Evolutionary conservation across 2,113 vertebrate genomes (phyloP), one percentile per base, ranked within the genome.

Genomic region (Atherinomorus stipes): DNA sequence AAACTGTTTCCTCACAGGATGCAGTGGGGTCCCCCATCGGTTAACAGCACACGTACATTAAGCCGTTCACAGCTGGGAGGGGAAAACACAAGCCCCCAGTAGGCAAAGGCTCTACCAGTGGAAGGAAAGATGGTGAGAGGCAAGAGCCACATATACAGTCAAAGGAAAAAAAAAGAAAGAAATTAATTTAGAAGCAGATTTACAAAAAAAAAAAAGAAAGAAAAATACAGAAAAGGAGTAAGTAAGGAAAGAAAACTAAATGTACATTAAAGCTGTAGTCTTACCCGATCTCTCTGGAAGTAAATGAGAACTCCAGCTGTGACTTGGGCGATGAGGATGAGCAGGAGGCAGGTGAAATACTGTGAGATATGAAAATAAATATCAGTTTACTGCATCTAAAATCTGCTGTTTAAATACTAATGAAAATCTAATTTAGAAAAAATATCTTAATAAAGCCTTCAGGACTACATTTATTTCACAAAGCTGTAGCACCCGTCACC

Each of bases 291-390:
- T 65, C 93, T 86, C 37, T 96, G 95, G 85, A 97, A 94, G 76
- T 97, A 98, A 91, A 97, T 94, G 60, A 97, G 86, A 60, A 94
- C 87, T n/a, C 94, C 96, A 3, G 95, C 96, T 1, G 95, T 91
- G 81, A 98, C 91, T 85, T 98, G 97, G 67, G 92, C 85, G 10
- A 98, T 84, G 50, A 98, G 95, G 88, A 98, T 96, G 85, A 97
- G 70, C 83, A 98, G 92, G 54, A 98, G 93, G 87, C 95, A 96
- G 63, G 93, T 93, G 73, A 97, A 97, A 74, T 97, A 98, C 97
- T 98, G 83, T 21, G 79, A 50, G 26, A 8, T 16, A 61, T 5
- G 18, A 22, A 45, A 4, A 19, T 4, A 28, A 11, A 64, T 23
- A 25, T 62, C 19, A 58, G 10, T 0, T 31, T 12, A 21, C n/a